A percentile compares a stretch with the other conserved stretches of the same genome.
phyloP scores from a whole-genome alignment of 2,797 vertebrate species.

The Chelidonichthys spinosus region DNA sequence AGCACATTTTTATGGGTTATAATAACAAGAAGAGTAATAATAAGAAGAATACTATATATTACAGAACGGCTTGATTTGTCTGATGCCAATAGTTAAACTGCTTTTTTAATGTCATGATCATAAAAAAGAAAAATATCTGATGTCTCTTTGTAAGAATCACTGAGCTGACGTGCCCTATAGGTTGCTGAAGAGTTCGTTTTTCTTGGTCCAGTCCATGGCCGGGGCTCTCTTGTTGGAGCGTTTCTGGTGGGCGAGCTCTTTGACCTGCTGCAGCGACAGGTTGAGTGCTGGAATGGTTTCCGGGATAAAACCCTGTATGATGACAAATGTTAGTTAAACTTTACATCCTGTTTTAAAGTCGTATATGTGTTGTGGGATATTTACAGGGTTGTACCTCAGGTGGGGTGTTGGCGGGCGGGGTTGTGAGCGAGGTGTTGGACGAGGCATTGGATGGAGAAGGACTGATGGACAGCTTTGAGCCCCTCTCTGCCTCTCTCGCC shows the following conservation, averaged over 20 bases:
- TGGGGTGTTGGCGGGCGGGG: conserved; percentile 71
- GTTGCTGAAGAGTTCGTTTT: conserved; percentile 97
- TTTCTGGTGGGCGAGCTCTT: conserved; percentile 94
- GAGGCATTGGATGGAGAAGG: conserved; percentile 83
- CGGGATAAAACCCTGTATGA: conserved; percentile 56
- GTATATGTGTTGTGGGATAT: background rate
- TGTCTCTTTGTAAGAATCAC: conserved; percentile 29
- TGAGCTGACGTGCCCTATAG: conserved; percentile 81
- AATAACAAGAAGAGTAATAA: conserved; percentile 60
- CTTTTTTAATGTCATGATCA: conserved; percentile 39
- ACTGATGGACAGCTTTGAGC: conserved; percentile 80
- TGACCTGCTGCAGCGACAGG: conserved; percentile 91
- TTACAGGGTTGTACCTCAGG: conserved; percentile 72
- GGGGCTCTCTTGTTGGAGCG: conserved; percentile 93
- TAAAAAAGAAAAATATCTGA: conserved; percentile 32
- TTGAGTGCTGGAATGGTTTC: conserved; percentile 84
- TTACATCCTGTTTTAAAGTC: background rate
- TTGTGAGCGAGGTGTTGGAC: conserved; percentile 78
- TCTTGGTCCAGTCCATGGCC: conserved; percentile 99
- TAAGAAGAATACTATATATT: conserved; percentile 52
- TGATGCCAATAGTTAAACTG: conserved; percentile 36
- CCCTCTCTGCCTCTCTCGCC: conserved; percentile 64
- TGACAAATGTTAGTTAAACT: background rate
- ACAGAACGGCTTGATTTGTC: conserved; percentile 53
- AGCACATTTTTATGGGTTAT: conserved; percentile 69